These are phyloP conservation scores for Genyomyrus donnyi DNA, from an alignment of 2,113 vertebrate species.

Conservation along the genomic window DNA sequence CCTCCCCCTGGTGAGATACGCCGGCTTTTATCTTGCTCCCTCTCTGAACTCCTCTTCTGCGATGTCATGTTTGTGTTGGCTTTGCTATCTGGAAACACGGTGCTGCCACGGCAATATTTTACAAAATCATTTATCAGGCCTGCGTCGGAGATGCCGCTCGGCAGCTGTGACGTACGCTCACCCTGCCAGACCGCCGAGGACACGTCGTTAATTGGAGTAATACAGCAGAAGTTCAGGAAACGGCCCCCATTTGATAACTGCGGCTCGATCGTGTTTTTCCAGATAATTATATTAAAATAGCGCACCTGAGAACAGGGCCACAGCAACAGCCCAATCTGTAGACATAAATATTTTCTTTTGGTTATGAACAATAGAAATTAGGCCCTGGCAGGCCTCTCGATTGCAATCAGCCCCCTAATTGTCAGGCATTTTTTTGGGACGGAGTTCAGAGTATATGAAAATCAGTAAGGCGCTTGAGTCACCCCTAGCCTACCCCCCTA, in stretches of 20 bases:
- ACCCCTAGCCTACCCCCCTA: background rate
- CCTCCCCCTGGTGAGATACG: conserved; percentile 34
- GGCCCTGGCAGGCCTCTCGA: conserved; percentile 62
- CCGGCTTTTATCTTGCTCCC: conserved; percentile 39
- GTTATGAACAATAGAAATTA: conserved; percentile 71
- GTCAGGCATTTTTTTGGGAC: conserved; percentile 49
- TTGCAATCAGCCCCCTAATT: conserved; percentile 68
- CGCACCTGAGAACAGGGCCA: conserved; percentile 41
- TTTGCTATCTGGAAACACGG: conserved; percentile 56
- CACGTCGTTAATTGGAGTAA: conserved; percentile 66
- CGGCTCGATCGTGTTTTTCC: conserved; percentile 57
- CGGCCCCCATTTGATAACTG: conserved; percentile 58
- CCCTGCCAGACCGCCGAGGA: conserved; percentile 53
- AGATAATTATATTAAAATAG: conserved; percentile 66
- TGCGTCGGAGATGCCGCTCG: conserved; percentile 56
- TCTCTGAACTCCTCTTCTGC: conserved; percentile 26
- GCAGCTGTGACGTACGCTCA: conserved; percentile 62
- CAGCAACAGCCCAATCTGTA: conserved; percentile 51
- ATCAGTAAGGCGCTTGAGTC: conserved; percentile 27
- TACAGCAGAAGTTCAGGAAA: conserved; percentile 56
- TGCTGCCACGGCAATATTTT: conserved; percentile 48
- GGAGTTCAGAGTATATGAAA: conserved; percentile 46
- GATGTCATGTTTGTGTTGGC: conserved; percentile 66
- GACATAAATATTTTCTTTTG: conserved; percentile 78
- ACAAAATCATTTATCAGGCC: conserved; percentile 69